phyloP scores from a whole-genome alignment of 2,113 vertebrate genomes.

The Pelvicachromis taeniatus region DNA sequence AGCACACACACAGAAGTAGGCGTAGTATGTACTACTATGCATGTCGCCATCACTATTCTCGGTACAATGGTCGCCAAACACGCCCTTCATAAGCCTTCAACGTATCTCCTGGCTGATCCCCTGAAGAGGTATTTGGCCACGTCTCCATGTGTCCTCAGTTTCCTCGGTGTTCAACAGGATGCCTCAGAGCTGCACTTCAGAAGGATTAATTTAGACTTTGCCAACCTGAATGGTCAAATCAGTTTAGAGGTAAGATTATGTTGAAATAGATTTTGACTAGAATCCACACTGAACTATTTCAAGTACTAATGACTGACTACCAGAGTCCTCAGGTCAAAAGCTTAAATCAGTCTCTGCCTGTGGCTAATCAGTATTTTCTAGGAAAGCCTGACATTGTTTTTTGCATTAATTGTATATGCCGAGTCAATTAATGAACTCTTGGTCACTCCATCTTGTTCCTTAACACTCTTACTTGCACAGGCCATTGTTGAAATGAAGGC shows the following conservation, averaged over 20 bases:
- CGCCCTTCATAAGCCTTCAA: constrained; percentile 2
- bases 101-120: constrained; percentile 2
- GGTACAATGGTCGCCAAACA: constrained; percentile 16
- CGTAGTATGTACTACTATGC: neutral
- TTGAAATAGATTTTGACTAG: neutral
- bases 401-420: neutral
- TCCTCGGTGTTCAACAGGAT: neutral
- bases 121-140: neutral
- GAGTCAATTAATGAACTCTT: constrained; percentile 12
- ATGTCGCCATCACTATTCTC: neutral
- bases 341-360: constrained; percentile 19
- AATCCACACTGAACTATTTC: neutral
- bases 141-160: neutral
- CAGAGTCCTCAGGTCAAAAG: neutral
- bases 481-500: neutral
- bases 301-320: constrained; percentile 16
- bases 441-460: neutral
- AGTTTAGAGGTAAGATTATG: neutral
- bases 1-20: neutral
- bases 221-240: neutral
- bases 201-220: neutral
- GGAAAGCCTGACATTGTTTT: constrained; percentile 7
- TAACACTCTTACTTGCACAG: neutral
- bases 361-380: constrained; percentile 9
- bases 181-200: neutral